Evolutionary conservation across 2,888 invertebrate genomes (phyloP).

Genomic region (Watsonalla binaria): DNA sequence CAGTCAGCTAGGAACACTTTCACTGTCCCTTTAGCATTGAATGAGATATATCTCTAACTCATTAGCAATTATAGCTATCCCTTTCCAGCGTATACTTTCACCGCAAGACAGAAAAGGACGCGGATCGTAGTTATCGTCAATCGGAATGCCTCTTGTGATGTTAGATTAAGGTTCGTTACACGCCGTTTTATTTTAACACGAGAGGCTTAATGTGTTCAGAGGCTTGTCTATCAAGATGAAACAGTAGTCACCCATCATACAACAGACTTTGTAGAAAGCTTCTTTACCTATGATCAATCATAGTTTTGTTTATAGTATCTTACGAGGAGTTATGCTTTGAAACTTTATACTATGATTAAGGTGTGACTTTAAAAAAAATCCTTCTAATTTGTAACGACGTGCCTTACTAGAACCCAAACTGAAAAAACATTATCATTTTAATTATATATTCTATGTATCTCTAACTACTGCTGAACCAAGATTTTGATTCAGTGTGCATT

Average conservation of each 20-base stretch:
- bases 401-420: no score
- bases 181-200: neutral
- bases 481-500: no score
- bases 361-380: no score
- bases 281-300: neutral
- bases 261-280: neutral
- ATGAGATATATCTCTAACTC: constrained; percentile 52
- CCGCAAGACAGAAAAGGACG: constrained; percentile 33
- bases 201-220: neutral
- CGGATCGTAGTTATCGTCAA: constrained; percentile 33
- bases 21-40: constrained; percentile 35
- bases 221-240: neutral
- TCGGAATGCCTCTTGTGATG: constrained; percentile 42
- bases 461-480: no score
- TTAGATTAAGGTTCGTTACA: constrained; percentile 27
- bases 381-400: no score
- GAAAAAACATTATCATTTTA: no score
- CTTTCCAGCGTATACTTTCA: constrained; percentile 38
- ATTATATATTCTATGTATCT: no score
- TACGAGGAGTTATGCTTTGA: no score
- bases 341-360: no score
- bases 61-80: constrained; percentile 48
- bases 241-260: neutral
- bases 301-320: no score
- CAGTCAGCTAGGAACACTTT: constrained; percentile 33